Base-by-base conservation (phyloP, 2,888 invertebrate genomes). In the Lepeophtheirus nordmannii region DNA sequence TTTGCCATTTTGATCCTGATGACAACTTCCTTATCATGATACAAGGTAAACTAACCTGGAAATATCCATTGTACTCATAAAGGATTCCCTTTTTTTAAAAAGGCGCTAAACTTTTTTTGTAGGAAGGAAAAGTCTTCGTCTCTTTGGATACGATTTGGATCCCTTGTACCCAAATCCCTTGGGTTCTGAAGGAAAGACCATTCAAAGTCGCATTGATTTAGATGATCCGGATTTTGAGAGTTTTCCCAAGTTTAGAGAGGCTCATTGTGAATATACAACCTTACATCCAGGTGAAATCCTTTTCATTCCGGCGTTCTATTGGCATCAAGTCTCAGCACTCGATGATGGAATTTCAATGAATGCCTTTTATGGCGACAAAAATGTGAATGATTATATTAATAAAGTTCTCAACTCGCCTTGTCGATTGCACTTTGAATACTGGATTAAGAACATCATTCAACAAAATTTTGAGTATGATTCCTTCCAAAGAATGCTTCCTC, bases 221-320 rank as follows among this genome's bases (percentile, higher is more conserved):
- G 65, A 65, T 39, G 2, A 37, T 10, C 65, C 65, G 7, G 65
- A 65, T 40, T n/a, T 65, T 14, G 20, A 38, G 1, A 2, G 7
- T 8, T 60, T 60, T 59, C 66, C 60, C 23, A 17, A 20, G 12
- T 66, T 60, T 40, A n/a, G 17, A n/a, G 14, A 60, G n/a, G 41
- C 59, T 37, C 17, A 23, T n/a, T 60, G 66, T 23, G 30, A 60
- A 23, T 41, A 40, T 40, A 38, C 22, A 59, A 60, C 22, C 9
- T 23, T 66, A 14, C 23, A 14, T n/a, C 66, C 60, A 11, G 66
- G 60, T 12, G 46, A 59, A 40, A 40, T 59, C 38, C 60, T 60
- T 14, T 66, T 60, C 60, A 66, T 66, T 41, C 66, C 66, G n/a
- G 66, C 66, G 14, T 66, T 66, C 37, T 66, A 66, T 46, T 66